phyloP scores from a whole-genome alignment of 2,888 invertebrate species.

The Drosophila quasianomalipes region DNA sequence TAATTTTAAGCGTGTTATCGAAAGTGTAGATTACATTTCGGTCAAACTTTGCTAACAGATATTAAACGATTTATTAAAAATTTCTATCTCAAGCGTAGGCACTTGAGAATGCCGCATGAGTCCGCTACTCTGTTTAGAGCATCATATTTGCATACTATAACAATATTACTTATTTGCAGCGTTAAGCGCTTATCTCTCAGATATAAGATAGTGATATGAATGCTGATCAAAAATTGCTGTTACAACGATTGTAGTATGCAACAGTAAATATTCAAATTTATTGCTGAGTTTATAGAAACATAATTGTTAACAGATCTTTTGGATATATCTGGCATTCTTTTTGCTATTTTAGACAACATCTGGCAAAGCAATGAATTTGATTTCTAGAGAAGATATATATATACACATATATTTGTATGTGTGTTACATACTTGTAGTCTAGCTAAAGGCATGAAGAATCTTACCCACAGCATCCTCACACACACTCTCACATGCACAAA shows the following conservation, averaged over 20 bases:
- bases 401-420: not conserved
- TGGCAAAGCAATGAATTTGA: slow-evolving; percentile 8
- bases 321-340: slow-evolving; percentile 6
- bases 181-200: not conserved
- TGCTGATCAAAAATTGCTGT: not conserved
- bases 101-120: not conserved
- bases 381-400: slow-evolving; percentile 8
- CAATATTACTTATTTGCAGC: not conserved
- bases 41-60: not conserved
- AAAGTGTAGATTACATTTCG: not conserved
- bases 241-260: not conserved
- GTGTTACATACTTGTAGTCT: not conserved
- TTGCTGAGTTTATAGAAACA: not conserved
- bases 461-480: slow-evolving; percentile 21
- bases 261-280: not conserved
- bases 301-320: slow-evolving; percentile 1
- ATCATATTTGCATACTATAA: not conserved
- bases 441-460: slow-evolving; percentile 15
- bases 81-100: not conserved
- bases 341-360: slow-evolving; percentile 23
- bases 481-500: not conserved
- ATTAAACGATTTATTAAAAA: not conserved
- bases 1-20: not conserved
- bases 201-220: not conserved
- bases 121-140: not conserved